Evolutionary conservation across 2,797 vertebrate genomes (phyloP).

Genomic region (Moxostoma hubbsi): DNA sequence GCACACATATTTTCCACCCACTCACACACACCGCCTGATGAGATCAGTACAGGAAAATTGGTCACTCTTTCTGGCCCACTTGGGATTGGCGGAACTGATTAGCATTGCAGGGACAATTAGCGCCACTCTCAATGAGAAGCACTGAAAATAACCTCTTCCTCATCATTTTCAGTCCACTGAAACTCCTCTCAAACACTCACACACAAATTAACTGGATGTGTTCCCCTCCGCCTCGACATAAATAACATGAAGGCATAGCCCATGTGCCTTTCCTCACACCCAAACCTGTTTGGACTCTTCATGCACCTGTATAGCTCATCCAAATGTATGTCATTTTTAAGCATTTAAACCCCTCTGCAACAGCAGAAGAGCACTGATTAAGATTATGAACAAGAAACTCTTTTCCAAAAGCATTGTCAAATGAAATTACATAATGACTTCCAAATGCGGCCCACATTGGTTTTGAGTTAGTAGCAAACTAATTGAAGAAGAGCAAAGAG

Average conservation of each 20-base stretch:
- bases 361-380: not conserved
- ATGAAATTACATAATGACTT: slow-evolving; percentile 21
- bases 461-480: not conserved
- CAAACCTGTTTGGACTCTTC: not conserved
- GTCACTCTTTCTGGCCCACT: slow-evolving; percentile 54
- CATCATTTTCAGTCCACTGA: slow-evolving; percentile 50
- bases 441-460: not conserved
- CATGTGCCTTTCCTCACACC: not conserved
- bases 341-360: not conserved
- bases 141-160: slow-evolving; percentile 53
- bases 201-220: slow-evolving; percentile 22
- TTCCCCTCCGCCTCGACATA: slow-evolving; percentile 4
- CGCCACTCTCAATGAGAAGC: slow-evolving; percentile 48
- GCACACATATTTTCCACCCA: not conserved
- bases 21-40: not conserved
- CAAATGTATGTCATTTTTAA: not conserved
- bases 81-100: slow-evolving; percentile 63
- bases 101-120: slow-evolving; percentile 64
- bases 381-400: not conserved
- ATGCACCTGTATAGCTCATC: not conserved
- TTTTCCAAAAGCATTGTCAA: not conserved
- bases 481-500: slow-evolving; percentile 28
- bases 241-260: not conserved
- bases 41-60: slow-evolving; percentile 54
- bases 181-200: slow-evolving; percentile 20